These are phyloP conservation scores for Copidosoma aretas DNA, from an alignment of 2,888 invertebrate genomes.

Conservation along the genomic window DNA sequence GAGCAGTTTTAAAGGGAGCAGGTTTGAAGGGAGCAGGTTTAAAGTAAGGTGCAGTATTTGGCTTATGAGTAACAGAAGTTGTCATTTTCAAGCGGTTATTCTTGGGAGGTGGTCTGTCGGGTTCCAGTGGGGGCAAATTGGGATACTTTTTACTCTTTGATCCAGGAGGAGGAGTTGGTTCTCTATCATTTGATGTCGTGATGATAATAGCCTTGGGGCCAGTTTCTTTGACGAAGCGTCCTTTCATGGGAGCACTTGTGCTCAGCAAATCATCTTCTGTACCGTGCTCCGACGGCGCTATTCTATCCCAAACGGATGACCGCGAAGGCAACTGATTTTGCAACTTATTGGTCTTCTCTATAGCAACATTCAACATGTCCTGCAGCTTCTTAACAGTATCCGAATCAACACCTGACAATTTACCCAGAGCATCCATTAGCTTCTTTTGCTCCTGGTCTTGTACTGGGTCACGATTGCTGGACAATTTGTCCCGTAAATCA, in stretches of 20 bases:
- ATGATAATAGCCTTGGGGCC: constrained; percentile 52
- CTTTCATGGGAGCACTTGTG: constrained; percentile 42
- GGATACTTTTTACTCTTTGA: constrained; percentile 44
- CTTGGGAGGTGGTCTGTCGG: constrained; percentile 42
- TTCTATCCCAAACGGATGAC: constrained; percentile 59
- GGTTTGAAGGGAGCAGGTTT: constrained; percentile 37
- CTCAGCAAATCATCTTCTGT: constrained; percentile 30
- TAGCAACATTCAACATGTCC: constrained; percentile 55
- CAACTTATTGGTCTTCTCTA: constrained; percentile 58
- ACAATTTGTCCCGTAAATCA: constrained; percentile 53
- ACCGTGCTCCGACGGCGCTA: constrained; percentile 49
- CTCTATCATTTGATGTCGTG: constrained; percentile 50
- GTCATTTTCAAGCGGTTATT: constrained; percentile 26
- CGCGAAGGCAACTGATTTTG: constrained; percentile 57
- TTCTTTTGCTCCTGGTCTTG: constrained; percentile 56
- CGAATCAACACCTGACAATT: constrained; percentile 52
- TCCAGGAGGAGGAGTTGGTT: constrained; percentile 11
- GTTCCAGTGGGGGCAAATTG: constrained; percentile 45
- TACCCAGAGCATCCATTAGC: constrained; percentile 54
- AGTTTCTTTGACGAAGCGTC: constrained; percentile 53
- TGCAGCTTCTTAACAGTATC: constrained; percentile 57
- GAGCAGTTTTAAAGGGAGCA: no score
- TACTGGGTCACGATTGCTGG: constrained; percentile 50
- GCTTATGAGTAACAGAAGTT: constrained; percentile 21
- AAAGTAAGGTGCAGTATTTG: constrained; percentile 29